Base-by-base conservation (phyloP, 1,140 invertebrate species). In the Hestina assimilis region DNA sequence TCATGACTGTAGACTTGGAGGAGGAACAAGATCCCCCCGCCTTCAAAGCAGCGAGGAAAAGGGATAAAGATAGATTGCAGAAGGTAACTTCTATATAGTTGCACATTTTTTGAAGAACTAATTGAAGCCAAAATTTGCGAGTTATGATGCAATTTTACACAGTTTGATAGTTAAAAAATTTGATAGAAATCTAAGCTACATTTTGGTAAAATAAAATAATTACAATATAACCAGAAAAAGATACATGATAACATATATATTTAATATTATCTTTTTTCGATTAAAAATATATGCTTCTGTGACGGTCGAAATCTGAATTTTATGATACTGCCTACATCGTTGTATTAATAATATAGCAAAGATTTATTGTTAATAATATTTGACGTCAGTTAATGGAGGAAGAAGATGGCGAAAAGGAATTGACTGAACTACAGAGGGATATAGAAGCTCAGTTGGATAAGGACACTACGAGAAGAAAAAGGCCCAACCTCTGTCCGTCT, bases 21-120 rank as follows among this genome's bases (percentile, higher is more conserved):
- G 96, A 98, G 69, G 97, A 98, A 75, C 96, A 97, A 77, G 98
- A 99, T 89, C 98, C 98, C 19, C 97, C 97, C 0, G 95, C 96
- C 0, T 99, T 97, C 76, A 97, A 96, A 89, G 94, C 93, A 3
- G 96, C 96, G 0, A 91, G 96, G 38, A 94, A 94, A 78, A 96
- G 96, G 72, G 95, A 97, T 76, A 94, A 94, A 50, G 95, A 97
- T 77, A 83, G 94, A 33, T 81, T 96, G 41, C 92, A 94, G 73
- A 94, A 92, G 87, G 93, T 94, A 86, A 41, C 1, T 17, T 20
- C 9, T 9, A 40, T 26, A 11, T 41, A 11, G 4, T 12, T 12
- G n/a, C 6, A n/a, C n/a, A n/a, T n/a, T n/a, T n/a, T n/a, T n/a
- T n/a, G n/a, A n/a, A n/a, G n/a, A n/a, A n/a, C n/a, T n/a, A n/a